A percentile compares a stretch with the other conserved stretches of the same genome.
Evolutionary conservation across 2,888 invertebrate genomes (phyloP).

Genomic region (Tinea semifulvella): DNA sequence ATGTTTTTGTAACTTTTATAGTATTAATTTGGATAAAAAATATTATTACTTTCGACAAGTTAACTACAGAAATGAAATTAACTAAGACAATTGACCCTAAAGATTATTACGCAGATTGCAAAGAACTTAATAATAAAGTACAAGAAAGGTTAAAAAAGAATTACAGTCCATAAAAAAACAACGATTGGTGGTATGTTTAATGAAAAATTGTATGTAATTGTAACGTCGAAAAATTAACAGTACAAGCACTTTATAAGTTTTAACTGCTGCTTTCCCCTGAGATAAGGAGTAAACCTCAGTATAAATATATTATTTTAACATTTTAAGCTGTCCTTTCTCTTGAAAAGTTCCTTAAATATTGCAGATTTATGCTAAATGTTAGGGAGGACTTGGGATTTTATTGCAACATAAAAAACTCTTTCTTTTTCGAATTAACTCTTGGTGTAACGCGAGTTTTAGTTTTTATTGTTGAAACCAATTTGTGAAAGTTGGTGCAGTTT

Average conservation of each 20-base stretch:
- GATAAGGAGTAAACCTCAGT: slow-evolving; percentile 14
- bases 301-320: slow-evolving; percentile 36
- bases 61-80: too few species aligned
- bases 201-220: slow-evolving; percentile 14
- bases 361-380: slow-evolving; percentile 52
- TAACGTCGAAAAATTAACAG: slow-evolving; percentile 11
- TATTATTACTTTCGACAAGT: too few species aligned
- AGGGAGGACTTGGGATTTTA: slow-evolving; percentile 31
- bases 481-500: too few species aligned
- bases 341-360: slow-evolving; percentile 44
- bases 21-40: too few species aligned
- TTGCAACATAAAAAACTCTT: slow-evolving; percentile 32
- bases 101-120: too few species aligned
- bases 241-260: slow-evolving; percentile 10
- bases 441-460: slow-evolving; percentile 14
- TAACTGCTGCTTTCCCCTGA: slow-evolving; percentile 14
- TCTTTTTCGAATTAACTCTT: slow-evolving; percentile 52
- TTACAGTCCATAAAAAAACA: slow-evolving; percentile 7
- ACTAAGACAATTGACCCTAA: too few species aligned
- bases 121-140: not conserved
- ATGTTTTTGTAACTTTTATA: too few species aligned
- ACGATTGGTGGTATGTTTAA: slow-evolving; percentile 1
- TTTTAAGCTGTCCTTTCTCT: slow-evolving; percentile 29
- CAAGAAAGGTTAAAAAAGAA: not conserved
- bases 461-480: too few species aligned